A percentile compares a stretch with the other conserved stretches of the same genome.
Evolutionary conservation across 2,113 vertebrate species (phyloP).

Genomic region (Panthera tigris): DNA sequence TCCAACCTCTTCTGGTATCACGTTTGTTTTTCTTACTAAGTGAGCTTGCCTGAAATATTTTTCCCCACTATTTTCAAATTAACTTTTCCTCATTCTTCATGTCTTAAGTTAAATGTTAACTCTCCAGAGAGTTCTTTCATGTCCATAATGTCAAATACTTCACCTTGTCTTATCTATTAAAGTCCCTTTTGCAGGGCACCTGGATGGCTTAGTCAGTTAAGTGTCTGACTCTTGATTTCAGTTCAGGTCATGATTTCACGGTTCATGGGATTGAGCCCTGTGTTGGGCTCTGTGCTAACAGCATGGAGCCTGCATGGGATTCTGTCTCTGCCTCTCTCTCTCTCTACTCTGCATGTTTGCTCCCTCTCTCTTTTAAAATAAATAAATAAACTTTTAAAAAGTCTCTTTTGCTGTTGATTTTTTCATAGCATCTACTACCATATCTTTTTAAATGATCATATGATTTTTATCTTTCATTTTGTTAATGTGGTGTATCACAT

Average conservation of each 20-base stretch:
- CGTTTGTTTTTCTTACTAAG: not conserved
- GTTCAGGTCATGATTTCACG: too few relatives aligned
- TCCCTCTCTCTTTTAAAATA: too few relatives aligned
- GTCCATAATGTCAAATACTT: not conserved
- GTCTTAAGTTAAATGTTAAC: not conserved
- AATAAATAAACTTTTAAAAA: not conserved
- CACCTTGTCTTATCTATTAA: not conserved
- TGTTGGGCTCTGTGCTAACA: too few relatives aligned
- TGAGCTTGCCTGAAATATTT: not conserved
- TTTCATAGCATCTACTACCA: not conserved
- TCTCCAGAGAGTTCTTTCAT: not conserved
- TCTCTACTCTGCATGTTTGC: too few relatives aligned
- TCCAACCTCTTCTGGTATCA: not conserved
- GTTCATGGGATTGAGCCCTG: too few relatives aligned
- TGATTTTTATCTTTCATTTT: not conserved
- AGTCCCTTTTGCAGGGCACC: too few relatives aligned
- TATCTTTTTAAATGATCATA: not conserved
- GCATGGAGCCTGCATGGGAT: too few relatives aligned
- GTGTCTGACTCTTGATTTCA: too few relatives aligned
- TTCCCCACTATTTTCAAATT: not conserved
- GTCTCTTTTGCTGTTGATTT: not conserved
- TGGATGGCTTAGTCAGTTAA: too few relatives aligned
- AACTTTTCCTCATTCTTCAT: not conserved
- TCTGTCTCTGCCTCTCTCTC: too few relatives aligned
- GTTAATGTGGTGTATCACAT: not conserved